These are phyloP conservation scores for Onychorhynchus coronatus DNA, from an alignment of 2,113 vertebrate species.

Conservation along the genomic window DNA sequence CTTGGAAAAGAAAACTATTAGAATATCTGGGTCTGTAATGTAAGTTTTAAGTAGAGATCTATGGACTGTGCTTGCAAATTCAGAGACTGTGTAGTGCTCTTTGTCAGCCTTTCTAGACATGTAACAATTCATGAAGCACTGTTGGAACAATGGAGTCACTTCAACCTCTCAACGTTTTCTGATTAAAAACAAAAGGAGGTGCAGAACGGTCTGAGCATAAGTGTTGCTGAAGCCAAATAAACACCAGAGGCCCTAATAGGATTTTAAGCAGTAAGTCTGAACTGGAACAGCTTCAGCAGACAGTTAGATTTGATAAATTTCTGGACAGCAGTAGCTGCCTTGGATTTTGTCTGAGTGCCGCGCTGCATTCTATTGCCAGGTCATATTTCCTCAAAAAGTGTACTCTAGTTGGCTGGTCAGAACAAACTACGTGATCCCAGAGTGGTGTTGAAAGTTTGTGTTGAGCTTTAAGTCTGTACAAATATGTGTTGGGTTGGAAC, in stretches of 20 bases:
- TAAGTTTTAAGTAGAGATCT: neutral
- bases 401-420: neutral
- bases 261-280: neutral
- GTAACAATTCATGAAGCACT: neutral
- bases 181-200: neutral
- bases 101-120: neutral
- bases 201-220: neutral
- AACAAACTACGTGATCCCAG: neutral
- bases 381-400: neutral
- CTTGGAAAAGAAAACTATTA: neutral
- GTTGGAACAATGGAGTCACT: neutral
- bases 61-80: neutral
- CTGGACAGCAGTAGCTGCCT: neutral
- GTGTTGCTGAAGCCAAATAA: neutral
- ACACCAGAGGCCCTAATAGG: neutral
- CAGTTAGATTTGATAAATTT: neutral
- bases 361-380: neutral
- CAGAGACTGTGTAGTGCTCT: neutral
- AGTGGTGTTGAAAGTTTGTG: neutral
- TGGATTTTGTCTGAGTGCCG: fast-evolving
- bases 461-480: neutral
- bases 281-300: neutral
- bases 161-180: neutral
- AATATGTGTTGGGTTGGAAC: neutral
- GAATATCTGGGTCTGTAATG: neutral